Evolutionary conservation across 2,797 vertebrate species (phyloP), one percentile per base, ranked within the genome.

Genomic region (Anguilla marmorata): DNA sequence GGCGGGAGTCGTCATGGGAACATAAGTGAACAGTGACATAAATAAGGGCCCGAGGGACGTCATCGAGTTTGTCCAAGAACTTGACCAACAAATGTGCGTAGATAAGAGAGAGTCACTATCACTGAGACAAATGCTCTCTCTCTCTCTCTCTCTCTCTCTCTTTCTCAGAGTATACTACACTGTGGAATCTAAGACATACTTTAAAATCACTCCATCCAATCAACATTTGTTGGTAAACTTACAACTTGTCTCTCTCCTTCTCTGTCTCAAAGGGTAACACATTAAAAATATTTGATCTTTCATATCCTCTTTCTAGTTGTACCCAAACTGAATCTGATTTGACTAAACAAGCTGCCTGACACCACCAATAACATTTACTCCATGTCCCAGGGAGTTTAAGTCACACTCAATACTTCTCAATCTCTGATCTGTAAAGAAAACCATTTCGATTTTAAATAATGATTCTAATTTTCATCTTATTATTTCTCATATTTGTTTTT

Each of bases 11-110:
- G 0, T 94, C 63, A 93, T 93, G 92, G 94, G 79, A 94, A 96
- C 95, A 94, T 90, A 96, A 91, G 92, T 95, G 95, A 96, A 96
- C 91, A 94, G 72, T 91, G 90, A 90, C 66, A 88, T 85, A 85
- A 94, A 93, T 92, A 93, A 94, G 90, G 58, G n/a, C 88, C 14
- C 19, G 24, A 14, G 11, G 16, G 16, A 79, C 69, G 37, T 80
- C 52, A 63, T 37, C 2, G 37, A 66, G 48, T 88, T 85, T 14
- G 19, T 54, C 50, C 9, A 74, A 12, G n/a, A 74, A 37, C 27
- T 21, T 60, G 69, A 56, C 41, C 8, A 9, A 30, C 80, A 60
- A 60, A 60, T 30, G 2, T 83, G n/a, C 14, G 7, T 19, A 41
- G 9, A 74, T 74, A 30, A 11, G n/a, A 27, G 7, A 76, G 41